Conservation (phyloP, 2,888 invertebrate species). For the Ellobium chinense region DNA sequence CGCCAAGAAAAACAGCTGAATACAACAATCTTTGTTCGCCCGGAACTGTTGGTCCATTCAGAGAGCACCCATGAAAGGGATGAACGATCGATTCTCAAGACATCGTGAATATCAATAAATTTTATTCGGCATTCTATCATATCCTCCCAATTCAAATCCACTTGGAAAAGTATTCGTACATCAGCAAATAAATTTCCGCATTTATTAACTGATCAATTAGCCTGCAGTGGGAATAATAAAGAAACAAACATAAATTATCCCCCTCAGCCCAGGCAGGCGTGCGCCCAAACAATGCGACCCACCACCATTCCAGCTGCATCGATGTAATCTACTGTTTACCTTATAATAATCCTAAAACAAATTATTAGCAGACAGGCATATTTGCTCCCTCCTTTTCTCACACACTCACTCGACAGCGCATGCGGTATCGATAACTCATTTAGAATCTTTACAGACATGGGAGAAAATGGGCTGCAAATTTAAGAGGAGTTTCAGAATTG, state of each 20-base stretch:
- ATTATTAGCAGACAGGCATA: background rate
- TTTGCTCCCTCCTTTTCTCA: background rate
- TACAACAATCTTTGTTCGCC: background rate
- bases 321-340: conserved; percentile 6
- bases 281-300: no score
- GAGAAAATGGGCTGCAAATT: background rate
- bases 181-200: background rate
- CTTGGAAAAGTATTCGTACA: background rate
- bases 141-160: background rate
- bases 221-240: background rate
- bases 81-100: background rate
- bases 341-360: conserved; percentile 2
- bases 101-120: background rate
- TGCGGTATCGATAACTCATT: background rate
- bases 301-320: background rate
- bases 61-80: background rate
- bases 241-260: conserved; percentile 5
- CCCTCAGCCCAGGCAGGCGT: no score
- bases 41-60: background rate
- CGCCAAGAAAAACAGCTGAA: background rate
- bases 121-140: background rate
- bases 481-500: background rate
- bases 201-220: conserved; percentile 23
- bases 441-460: background rate
- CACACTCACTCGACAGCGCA: background rate